Evolutionary conservation across 2,888 invertebrate genomes (phyloP).

Genomic region (Drosophila fungiperda): DNA sequence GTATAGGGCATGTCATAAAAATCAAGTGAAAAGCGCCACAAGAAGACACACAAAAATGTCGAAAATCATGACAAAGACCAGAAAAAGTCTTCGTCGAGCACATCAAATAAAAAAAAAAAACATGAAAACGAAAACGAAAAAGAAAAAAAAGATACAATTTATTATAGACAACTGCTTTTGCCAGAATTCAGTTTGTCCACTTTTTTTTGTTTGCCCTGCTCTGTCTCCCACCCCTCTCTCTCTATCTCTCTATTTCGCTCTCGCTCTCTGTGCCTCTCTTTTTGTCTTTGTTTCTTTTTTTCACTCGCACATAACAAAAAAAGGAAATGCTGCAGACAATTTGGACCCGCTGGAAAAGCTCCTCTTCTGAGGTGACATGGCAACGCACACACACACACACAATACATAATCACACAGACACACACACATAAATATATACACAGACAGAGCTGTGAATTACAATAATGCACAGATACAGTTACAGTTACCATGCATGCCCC

Average conservation of each 20-base stretch:
- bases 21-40: constrained; percentile 51
- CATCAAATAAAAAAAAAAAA: not conserved
- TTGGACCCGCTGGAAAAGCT: constrained; percentile 62
- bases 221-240: not conserved
- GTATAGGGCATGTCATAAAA: constrained; percentile 69
- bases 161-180: constrained; percentile 74
- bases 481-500: constrained; percentile 9
- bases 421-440: constrained; percentile 1
- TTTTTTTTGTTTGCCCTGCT: constrained; percentile 34
- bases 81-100: constrained; percentile 15
- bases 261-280: not conserved
- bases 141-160: constrained; percentile 43
- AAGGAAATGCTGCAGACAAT: constrained; percentile 52
- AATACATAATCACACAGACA: not conserved
- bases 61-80: constrained; percentile 64
- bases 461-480: constrained; percentile 23
- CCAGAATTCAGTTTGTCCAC: constrained; percentile 37
- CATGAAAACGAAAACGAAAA: not conserved
- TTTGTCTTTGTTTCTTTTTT: not conserved
- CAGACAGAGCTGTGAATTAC: not conserved
- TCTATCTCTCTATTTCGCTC: too few relatives aligned
- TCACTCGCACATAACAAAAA: not conserved
- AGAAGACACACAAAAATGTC: constrained; percentile 48
- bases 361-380: constrained; percentile 48
- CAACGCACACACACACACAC: constrained; percentile 36